These are phyloP conservation scores for Tenebrosternarchus preto DNA, from an alignment of 2,113 vertebrate species.

Conservation along the genomic window DNA sequence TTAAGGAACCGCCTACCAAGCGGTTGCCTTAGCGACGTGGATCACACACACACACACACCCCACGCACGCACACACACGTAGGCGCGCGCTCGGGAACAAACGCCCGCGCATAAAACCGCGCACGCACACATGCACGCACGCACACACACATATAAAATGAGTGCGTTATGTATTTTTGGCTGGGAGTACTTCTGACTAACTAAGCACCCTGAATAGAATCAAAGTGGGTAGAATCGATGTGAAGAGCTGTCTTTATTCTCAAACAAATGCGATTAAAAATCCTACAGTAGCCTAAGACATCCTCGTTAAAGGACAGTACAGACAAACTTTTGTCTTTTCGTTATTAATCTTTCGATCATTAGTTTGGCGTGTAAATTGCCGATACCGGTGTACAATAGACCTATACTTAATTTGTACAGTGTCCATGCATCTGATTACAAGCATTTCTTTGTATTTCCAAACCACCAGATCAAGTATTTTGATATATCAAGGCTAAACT, in stretches of 20 bases:
- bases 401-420: conserved; percentile 11
- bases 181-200: conserved; percentile 43
- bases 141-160: not conserved
- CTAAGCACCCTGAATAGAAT: conserved; percentile 41
- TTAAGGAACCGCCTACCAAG: conserved; percentile 56
- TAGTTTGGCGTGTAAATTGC: conserved; percentile 4
- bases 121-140: not conserved
- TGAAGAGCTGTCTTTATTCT: conserved; percentile 55
- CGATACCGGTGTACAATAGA: conserved; percentile 22
- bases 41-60: conserved; percentile 3
- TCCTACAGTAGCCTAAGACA: conserved; percentile 37
- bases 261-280: conserved; percentile 42
- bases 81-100: too few species aligned
- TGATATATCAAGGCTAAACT: conserved; percentile 35
- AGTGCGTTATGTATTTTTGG: conserved; percentile 14
- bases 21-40: conserved; percentile 54
- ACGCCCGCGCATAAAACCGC: not conserved
- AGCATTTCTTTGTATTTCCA: conserved; percentile 2
- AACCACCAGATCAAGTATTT: conserved; percentile 28
- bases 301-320: conserved; percentile 24
- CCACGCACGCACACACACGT: not conserved
- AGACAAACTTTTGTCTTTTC: conserved; percentile 11
- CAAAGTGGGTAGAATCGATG: conserved; percentile 41
- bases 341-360: conserved; percentile 4
- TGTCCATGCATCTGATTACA: conserved; percentile 27